A percentile compares a stretch with the other conserved stretches of the same genome.
Evolutionary conservation across 2,888 invertebrate species (phyloP).

Genomic region (Leptopilina myrica): DNA sequence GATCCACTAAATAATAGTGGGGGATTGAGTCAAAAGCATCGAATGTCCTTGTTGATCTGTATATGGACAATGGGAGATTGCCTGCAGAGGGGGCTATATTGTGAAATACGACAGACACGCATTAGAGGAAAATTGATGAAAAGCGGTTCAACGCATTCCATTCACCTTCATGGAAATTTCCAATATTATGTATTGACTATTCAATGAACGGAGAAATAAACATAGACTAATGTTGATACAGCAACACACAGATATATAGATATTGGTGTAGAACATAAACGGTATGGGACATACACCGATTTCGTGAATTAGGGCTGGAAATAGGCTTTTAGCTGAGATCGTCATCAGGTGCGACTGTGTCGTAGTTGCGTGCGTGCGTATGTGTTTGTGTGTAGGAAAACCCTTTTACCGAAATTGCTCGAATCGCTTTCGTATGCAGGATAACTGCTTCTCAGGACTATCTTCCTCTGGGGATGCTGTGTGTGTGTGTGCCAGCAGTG

Average conservation of each 20-base stretch:
- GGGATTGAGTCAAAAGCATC: conserved; percentile 15
- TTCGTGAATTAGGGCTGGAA: conserved; percentile 69
- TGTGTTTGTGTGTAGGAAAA: conserved; percentile 67
- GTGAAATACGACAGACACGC: conserved; percentile 14
- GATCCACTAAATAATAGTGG: conserved; percentile 7
- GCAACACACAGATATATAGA: background rate
- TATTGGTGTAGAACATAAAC: background rate
- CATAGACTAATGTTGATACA: background rate
- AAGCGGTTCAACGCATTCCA: conserved; percentile 5
- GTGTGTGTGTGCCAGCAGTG: conserved; percentile 48
- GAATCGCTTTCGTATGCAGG: conserved; percentile 62
- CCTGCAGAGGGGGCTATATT: background rate
- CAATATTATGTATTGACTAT: background rate
- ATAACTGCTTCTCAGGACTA: conserved; percentile 59
- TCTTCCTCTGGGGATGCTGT: conserved; percentile 52
- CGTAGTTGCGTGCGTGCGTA: conserved; percentile 54
- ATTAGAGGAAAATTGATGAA: conserved; percentile 38
- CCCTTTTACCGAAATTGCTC: conserved; percentile 75
- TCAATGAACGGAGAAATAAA: background rate
- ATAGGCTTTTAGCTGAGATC: conserved; percentile 69
- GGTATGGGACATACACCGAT: conserved; percentile 39
- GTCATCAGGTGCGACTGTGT: conserved; percentile 70
- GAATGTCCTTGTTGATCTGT: conserved; percentile 13
- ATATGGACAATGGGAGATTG: conserved; percentile 5
- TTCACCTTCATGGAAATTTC: background rate